Conservation (phyloP, 2,888 invertebrate genomes). For the Meghimatium bilineatum region DNA sequence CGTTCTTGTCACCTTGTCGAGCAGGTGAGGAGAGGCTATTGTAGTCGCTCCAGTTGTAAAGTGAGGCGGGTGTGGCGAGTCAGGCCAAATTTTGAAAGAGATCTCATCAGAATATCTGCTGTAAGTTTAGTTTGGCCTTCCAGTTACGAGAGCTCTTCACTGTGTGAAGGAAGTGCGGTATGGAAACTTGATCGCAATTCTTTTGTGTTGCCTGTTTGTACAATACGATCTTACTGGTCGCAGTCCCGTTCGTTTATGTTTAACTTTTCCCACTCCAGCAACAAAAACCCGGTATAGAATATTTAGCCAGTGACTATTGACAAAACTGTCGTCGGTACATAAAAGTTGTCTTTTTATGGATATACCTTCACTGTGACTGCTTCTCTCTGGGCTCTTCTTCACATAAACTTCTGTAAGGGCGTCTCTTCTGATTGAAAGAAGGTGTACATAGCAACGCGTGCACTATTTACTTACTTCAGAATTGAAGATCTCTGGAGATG, state of each 20-base stretch:
- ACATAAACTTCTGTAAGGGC: neutral
- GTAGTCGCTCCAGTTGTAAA: neutral
- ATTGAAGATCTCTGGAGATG: constrained; percentile 4
- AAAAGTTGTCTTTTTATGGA: neutral
- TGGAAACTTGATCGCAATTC: constrained; percentile 30
- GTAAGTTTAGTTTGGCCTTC: constrained; percentile 30
- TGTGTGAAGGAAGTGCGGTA: constrained; percentile 13
- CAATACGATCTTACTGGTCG: constrained; percentile 9
- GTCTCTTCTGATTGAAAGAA: neutral
- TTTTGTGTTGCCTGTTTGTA: constrained; percentile 27
- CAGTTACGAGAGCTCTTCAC: constrained; percentile 24
- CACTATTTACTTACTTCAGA: constrained; percentile 5
- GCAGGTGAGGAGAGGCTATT: constrained; percentile 22
- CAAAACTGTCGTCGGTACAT: constrained; percentile 23
- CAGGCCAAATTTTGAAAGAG: neutral
- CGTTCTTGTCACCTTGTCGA: constrained; percentile 24
- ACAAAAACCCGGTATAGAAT: neutral
- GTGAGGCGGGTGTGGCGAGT: constrained; percentile 10
- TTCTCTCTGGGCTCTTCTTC: neutral
- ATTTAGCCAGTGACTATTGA: constrained; percentile 39
- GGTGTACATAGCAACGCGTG: constrained; percentile 13
- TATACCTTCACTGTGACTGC: neutral
- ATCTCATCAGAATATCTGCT: constrained; percentile 24
- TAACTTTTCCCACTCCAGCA: constrained; percentile 28
- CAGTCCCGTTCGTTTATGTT: constrained; percentile 17